phyloP scores from a whole-genome alignment of 2,113 vertebrate genomes.

The Cheirogaleus medius region DNA sequence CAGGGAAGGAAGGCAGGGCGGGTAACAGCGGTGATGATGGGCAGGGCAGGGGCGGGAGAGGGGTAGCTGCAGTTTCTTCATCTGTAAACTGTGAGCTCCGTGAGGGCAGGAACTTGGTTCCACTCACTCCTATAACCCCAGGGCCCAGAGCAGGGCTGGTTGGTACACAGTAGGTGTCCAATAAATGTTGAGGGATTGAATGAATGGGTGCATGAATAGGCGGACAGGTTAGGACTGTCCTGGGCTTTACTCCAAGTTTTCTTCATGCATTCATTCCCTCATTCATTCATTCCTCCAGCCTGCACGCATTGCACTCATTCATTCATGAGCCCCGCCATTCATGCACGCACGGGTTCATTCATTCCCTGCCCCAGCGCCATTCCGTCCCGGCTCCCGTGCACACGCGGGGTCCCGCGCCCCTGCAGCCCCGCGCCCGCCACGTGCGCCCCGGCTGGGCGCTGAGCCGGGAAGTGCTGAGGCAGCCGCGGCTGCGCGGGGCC shows the following conservation, averaged over 20 bases:
- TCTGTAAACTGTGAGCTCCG: not conserved
- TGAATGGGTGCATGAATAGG: not conserved
- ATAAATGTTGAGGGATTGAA: not conserved
- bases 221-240: not conserved
- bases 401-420: conserved; percentile 19
- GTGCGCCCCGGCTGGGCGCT: conserved; percentile 50
- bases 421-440: conserved; percentile 43
- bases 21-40: accelerated
- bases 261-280: not conserved
- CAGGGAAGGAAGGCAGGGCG: too few species aligned
- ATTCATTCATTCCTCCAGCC: not conserved
- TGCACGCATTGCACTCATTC: not conserved
- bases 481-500: conserved; percentile 78
- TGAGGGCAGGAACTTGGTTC: too few species aligned
- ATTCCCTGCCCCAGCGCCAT: conserved; percentile 25
- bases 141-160: not conserved
- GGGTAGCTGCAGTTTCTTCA: not conserved
- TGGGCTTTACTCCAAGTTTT: accelerated
- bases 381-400: not conserved
- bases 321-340: conserved; percentile 57
- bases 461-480: conserved; percentile 33
- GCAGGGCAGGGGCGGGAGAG: not conserved
- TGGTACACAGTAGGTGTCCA: not conserved
- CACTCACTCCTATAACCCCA: accelerated
- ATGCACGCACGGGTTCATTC: conserved; percentile 48